A percentile compares a stretch with the other conserved stretches of the same genome.
Conservation (phyloP, 2,888 invertebrate species). For the Andrena chrysosceles region DNA sequence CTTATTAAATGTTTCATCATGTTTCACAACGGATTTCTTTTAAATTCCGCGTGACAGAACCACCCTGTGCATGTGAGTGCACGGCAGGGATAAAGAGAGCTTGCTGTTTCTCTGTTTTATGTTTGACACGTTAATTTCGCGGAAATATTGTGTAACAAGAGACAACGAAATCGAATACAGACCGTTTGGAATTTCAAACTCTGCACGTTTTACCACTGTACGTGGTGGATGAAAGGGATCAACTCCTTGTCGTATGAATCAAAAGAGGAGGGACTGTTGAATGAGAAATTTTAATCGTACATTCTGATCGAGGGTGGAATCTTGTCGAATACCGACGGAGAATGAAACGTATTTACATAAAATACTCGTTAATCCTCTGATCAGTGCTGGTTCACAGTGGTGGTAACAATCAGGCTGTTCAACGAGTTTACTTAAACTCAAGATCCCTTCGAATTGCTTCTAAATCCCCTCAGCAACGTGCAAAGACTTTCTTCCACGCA, state of each 20-base stretch:
- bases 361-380: slow-evolving; percentile 61
- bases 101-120: background rate
- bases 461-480: slow-evolving; percentile 16
- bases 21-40: background rate
- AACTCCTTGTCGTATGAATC: background rate
- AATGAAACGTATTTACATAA: slow-evolving; percentile 60
- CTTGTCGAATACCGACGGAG: background rate
- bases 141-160: slow-evolving; percentile 15
- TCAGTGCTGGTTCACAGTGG: slow-evolving; percentile 31
- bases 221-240: background rate
- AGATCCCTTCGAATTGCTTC: slow-evolving; percentile 12
- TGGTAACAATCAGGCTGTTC: slow-evolving; percentile 54
- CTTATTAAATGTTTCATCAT: slow-evolving; percentile 6
- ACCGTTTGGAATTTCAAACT: background rate
- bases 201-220: slow-evolving; percentile 2
- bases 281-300: slow-evolving; percentile 35
- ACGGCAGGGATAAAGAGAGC: background rate
- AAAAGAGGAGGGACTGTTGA: background rate
- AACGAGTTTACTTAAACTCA: slow-evolving; percentile 30
- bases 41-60: background rate
- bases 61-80: background rate
- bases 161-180: slow-evolving; percentile 4
- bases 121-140: slow-evolving; percentile 21
- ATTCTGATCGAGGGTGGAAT: background rate
- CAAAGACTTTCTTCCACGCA: background rate